Conservation (phyloP, 2,113 vertebrate species). For the Riparia riparia region DNA sequence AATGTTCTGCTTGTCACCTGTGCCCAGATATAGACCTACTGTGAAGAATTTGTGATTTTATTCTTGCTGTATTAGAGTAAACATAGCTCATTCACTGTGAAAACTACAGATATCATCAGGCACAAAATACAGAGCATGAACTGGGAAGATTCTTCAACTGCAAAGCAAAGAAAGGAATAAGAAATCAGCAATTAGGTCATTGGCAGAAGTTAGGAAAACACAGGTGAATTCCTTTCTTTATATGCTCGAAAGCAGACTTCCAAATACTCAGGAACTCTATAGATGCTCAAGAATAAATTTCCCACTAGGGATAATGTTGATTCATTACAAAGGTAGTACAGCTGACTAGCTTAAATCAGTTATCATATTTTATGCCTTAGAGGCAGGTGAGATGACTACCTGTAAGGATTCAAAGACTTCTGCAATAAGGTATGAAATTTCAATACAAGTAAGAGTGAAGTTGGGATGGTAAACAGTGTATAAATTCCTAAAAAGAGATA, state of each 20-base stretch:
- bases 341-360: not conserved
- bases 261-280: not conserved
- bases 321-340: not conserved
- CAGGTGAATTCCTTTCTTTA: not conserved
- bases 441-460: not conserved
- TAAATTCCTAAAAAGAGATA: not conserved
- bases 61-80: not conserved
- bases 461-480: not conserved
- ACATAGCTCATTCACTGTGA: not conserved
- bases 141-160: not conserved
- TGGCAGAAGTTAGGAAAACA: not conserved
- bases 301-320: fast-evolving
- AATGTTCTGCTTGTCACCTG: not conserved
- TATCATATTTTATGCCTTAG: not conserved
- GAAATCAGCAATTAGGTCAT: not conserved
- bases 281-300: not conserved
- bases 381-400: not conserved
- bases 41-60: not conserved
- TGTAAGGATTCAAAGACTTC: not conserved
- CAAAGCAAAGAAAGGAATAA: not conserved
- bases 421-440: not conserved
- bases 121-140: not conserved
- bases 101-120: not conserved
- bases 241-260: not conserved
- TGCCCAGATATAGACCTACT: not conserved